These are phyloP conservation scores for Rotaria magnacalcarata DNA, from an alignment of 2,888 invertebrate species.

Conservation along the genomic window DNA sequence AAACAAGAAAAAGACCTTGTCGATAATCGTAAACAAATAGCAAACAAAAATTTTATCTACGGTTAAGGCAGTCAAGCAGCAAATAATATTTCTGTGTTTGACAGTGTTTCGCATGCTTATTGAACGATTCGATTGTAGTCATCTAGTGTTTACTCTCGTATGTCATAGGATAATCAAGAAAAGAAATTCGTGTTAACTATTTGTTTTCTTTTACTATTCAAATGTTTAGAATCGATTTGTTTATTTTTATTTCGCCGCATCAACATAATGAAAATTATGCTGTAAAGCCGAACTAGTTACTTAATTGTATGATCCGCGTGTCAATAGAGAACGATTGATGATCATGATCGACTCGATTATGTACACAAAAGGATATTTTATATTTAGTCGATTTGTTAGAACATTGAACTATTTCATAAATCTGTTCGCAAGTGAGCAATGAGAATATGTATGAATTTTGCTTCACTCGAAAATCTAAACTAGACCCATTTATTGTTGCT, in stretches of 20 bases:
- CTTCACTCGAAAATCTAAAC: background rate
- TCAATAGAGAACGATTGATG: constrained; percentile 6
- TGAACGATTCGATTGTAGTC: background rate
- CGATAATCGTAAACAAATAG: background rate
- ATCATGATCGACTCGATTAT: background rate
- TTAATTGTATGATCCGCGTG: background rate
- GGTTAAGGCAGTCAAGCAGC: background rate
- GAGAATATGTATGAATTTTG: background rate
- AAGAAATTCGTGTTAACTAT: background rate
- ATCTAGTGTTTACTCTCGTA: background rate
- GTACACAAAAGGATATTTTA: background rate
- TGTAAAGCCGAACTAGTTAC: background rate
- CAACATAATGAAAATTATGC: background rate
- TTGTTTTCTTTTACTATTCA: too few species aligned
- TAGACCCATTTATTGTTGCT: background rate
- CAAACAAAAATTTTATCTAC: background rate
- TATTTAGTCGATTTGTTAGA: background rate
- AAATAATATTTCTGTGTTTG: background rate
- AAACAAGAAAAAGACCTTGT: background rate
- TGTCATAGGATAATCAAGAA: too few species aligned
- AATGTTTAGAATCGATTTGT: too few species aligned
- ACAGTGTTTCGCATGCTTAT: background rate
- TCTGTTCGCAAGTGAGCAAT: background rate
- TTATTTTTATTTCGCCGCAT: background rate
- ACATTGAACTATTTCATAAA: background rate